Base-by-base conservation (phyloP, 2,888 invertebrate species). In the Sesamia inferens region DNA sequence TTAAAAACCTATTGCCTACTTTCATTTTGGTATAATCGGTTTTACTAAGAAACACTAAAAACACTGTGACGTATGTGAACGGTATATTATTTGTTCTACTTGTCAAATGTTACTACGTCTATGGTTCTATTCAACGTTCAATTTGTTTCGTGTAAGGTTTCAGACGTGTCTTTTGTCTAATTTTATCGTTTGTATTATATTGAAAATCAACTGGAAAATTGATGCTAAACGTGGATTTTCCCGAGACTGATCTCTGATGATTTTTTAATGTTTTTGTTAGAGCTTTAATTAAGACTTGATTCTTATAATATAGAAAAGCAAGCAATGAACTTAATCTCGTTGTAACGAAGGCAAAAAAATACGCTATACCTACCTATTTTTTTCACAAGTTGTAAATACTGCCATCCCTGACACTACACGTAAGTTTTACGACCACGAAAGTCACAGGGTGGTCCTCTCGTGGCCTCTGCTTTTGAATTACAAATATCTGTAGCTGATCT, bases 1-100 rank as follows among this genome's bases (percentile, higher is more conserved):
- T 85, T 85, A 87, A 87, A 73, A 84, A 78, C 73, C 76, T 79
- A 83, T 83, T 77, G 83, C 81, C 81, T 83, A 83, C 82, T 85
- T 84, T 85, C 75, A 73, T 83, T 83, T 84, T 65, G 83, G 82
- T 82, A 86, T 76, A 67, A 69, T 79, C 63, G 57, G 48, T 67
- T 74, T 81, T 69, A 61, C 61, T 62, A 44, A 68, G 74, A 84
- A 84, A 31, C 72, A 31, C 72, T 54, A 72, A 82, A 84, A 85
- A 67, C 31, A 80, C 74, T 76, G 72, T 76, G 77, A 73, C 79
- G 73, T 78, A 78, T 72, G 64, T 74, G 57, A 87, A 85, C 84
- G 84, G 85, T 86, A 85, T 78, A 65, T 77, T 76, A 78, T 68
- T 68, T 77, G 77, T 78, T 76, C 73, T 75, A 75, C 65, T 71